These are phyloP conservation scores for Heliconius cydno DNA, from an alignment of 2,888 invertebrate species.

Conservation along the genomic window DNA sequence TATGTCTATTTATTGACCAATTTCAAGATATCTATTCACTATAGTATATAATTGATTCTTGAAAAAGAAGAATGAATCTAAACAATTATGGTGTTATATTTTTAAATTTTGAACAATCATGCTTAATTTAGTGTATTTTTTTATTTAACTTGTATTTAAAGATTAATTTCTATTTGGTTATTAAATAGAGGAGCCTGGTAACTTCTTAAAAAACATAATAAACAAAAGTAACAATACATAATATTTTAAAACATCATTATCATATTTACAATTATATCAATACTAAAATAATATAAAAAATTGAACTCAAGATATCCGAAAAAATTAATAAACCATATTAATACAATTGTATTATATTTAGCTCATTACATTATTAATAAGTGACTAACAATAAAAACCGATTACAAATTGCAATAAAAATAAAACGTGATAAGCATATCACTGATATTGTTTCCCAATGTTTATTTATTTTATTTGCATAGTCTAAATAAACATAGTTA, in stretches of 20 bases:
- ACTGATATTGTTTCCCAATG: constrained; percentile 13
- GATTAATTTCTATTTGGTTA: too few species aligned
- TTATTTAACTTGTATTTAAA: too few species aligned
- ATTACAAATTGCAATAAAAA: constrained; percentile 30
- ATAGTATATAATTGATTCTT: too few species aligned
- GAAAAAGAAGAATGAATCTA: too few species aligned
- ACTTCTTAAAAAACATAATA: too few species aligned
- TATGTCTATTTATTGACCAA: too few species aligned
- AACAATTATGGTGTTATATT: too few species aligned
- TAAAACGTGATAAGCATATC: constrained; percentile 31
- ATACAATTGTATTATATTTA: neutral
- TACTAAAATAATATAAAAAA: neutral
- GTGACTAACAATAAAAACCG: constrained; percentile 16
- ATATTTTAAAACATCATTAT: neutral
- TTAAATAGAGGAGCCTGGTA: too few species aligned
- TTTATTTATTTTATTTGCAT: constrained; percentile 36
- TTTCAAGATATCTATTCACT: too few species aligned
- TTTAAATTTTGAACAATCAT: too few species aligned
- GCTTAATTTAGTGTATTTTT: too few species aligned
- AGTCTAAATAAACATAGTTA: constrained; percentile 36
- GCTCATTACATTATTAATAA: neutral
- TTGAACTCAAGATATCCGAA: neutral
- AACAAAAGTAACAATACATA: too few species aligned
- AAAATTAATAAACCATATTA: neutral
- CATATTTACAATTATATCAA: neutral